Evolutionary conservation across 2,113 vertebrate genomes (phyloP).

Genomic region (Turdus rufiventris): DNA sequence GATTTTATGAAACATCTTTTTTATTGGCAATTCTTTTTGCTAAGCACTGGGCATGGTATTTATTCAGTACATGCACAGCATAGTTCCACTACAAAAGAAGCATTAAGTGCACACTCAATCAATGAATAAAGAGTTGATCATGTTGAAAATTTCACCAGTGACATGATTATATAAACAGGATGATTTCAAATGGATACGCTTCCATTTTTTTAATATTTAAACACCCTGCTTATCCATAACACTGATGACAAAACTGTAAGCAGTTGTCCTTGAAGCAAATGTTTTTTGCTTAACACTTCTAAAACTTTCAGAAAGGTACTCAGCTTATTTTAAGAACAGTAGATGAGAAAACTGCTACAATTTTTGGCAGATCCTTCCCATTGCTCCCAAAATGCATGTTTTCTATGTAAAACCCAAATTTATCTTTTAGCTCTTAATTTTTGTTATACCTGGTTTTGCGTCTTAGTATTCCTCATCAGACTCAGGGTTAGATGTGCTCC

Average conservation of each 20-base stretch:
- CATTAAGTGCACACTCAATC: neutral
- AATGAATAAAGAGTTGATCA: neutral
- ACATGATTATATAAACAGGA: neutral
- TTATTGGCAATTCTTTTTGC: neutral
- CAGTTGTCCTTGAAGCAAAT: neutral
- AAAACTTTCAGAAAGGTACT: neutral
- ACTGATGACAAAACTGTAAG: neutral
- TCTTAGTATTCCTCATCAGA: neutral
- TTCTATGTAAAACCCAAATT: neutral
- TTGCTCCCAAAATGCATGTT: neutral
- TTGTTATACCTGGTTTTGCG: neutral
- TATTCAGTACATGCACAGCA: neutral
- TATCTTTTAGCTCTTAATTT: neutral
- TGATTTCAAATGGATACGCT: neutral
- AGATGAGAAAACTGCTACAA: neutral
- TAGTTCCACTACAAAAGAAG: neutral
- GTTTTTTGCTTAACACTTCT: fast-evolving
- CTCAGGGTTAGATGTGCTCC: neutral
- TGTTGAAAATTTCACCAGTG: neutral
- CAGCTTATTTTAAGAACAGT: neutral
- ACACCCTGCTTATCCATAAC: neutral
- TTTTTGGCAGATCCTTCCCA: neutral
- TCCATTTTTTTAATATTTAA: neutral
- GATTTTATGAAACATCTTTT: fast-evolving
- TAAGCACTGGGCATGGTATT: neutral